phyloP scores from a whole-genome alignment of 1,140 invertebrate species.

The Pseudomyrmex dendroicus region DNA sequence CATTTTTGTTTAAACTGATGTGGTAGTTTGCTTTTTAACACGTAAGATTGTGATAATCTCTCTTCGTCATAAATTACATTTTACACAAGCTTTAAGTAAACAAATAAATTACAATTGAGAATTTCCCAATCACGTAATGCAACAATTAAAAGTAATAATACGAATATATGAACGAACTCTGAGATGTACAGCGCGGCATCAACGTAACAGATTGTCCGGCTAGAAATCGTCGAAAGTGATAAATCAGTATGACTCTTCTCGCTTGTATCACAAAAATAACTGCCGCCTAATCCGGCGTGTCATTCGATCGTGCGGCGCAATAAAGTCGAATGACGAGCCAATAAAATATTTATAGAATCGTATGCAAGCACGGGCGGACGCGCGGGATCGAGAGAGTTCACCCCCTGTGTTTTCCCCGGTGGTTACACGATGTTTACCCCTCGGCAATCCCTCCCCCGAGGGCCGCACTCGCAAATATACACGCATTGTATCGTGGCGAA shows the following conservation, averaged over 20 bases:
- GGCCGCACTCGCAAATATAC: constrained; percentile 27
- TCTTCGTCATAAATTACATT: too few relatives aligned
- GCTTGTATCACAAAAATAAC: constrained; percentile 33
- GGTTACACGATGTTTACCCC: constrained; percentile 82
- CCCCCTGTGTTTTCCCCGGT: constrained; percentile 73
- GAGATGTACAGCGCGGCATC: neutral
- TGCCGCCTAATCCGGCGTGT: constrained; percentile 68
- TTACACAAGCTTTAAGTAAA: too few relatives aligned
- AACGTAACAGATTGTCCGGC: neutral
- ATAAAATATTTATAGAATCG: constrained; percentile 85
- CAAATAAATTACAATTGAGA: too few relatives aligned
- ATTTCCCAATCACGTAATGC: too few relatives aligned
- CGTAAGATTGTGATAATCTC: too few relatives aligned
- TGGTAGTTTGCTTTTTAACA: too few relatives aligned
- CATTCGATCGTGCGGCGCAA: constrained; percentile 78
- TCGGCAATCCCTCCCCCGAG: constrained; percentile 60
- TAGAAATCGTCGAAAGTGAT: constrained; percentile 20
- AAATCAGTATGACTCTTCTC: constrained; percentile 38
- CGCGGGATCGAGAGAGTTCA: constrained; percentile 60
- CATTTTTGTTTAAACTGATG: too few relatives aligned
- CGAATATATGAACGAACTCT: neutral
- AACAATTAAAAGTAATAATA: neutral
- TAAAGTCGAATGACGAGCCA: constrained; percentile 83
- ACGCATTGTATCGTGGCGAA: constrained; percentile 47
- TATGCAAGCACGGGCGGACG: constrained; percentile 66